Conservation (phyloP, 2,888 invertebrate species). For the Xestia sexstrigata region DNA sequence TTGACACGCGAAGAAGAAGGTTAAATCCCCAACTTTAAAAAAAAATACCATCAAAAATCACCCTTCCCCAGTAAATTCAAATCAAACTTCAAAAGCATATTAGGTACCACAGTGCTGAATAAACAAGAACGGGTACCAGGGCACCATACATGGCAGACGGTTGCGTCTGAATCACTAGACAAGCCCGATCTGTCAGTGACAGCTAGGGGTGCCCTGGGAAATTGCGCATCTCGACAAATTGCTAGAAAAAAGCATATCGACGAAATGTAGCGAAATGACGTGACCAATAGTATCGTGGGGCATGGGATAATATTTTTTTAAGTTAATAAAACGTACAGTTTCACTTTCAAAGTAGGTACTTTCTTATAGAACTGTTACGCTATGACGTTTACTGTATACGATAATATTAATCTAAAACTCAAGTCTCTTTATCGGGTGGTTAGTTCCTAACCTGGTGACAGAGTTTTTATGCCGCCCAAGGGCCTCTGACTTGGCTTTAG, state of each 20-base stretch:
- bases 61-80: not conserved
- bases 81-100: constrained; percentile 14
- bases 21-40: no score
- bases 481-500: no score
- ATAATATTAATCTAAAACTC: no score
- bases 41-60: not conserved
- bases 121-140: constrained; percentile 18
- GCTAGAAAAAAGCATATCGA: constrained; percentile 27
- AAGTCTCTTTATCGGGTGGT: no score
- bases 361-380: no score
- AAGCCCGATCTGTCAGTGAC: constrained; percentile 51
- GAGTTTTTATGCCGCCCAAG: no score
- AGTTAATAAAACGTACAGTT: no score
- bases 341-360: no score
- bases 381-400: no score
- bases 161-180: constrained; percentile 32
- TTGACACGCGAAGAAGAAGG: not conserved
- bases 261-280: not conserved
- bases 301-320: no score
- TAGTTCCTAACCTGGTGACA: no score
- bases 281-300: not conserved
- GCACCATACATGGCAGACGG: constrained; percentile 15
- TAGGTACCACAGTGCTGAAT: constrained; percentile 30
- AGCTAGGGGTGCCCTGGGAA: constrained; percentile 47
- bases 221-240: constrained; percentile 47